A percentile compares a stretch with the other conserved stretches of the same genome.
These are phyloP conservation scores for Acropternis orthonyx DNA, from an alignment of 2,797 vertebrate genomes.

Conservation along the genomic window DNA sequence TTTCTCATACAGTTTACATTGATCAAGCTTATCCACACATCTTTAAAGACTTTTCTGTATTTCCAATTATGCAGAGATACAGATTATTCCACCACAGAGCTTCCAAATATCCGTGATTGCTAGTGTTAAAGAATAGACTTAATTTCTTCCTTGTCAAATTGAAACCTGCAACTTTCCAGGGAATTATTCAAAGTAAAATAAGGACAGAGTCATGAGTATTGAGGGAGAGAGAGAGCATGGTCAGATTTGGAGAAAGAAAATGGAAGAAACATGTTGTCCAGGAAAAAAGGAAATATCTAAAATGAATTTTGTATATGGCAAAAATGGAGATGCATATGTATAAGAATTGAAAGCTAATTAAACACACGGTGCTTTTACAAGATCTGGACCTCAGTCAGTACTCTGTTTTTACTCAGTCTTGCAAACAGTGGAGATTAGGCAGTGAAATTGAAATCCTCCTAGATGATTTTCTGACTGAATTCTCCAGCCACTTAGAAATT, in stretches of 20 bases:
- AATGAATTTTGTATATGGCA: not conserved
- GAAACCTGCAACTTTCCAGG: not conserved
- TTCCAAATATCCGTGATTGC: not conserved
- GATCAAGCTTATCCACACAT: not conserved
- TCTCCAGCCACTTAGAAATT: not conserved
- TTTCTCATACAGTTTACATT: not conserved
- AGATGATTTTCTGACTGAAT: not conserved
- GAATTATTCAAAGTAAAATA: not conserved
- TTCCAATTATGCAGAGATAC: not conserved
- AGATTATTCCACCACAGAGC: not conserved
- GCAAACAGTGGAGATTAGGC: not conserved
- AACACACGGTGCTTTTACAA: not conserved
- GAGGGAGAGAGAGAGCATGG: not conserved
- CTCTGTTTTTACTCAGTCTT: not conserved
- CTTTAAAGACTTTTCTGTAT: not conserved
- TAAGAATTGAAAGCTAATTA: not conserved
- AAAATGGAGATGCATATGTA: not conserved
- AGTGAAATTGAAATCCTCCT: not conserved
- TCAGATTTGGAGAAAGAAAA: not conserved
- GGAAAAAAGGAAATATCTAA: not conserved
- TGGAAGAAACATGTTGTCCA: not conserved
- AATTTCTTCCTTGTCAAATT: not conserved
- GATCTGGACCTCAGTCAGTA: not conserved
- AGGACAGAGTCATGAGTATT: not conserved
- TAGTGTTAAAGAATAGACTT: not conserved